Base-by-base conservation (phyloP, 92 coral and sea anemone genomes). In the Micromussa lordhowensis region DNA sequence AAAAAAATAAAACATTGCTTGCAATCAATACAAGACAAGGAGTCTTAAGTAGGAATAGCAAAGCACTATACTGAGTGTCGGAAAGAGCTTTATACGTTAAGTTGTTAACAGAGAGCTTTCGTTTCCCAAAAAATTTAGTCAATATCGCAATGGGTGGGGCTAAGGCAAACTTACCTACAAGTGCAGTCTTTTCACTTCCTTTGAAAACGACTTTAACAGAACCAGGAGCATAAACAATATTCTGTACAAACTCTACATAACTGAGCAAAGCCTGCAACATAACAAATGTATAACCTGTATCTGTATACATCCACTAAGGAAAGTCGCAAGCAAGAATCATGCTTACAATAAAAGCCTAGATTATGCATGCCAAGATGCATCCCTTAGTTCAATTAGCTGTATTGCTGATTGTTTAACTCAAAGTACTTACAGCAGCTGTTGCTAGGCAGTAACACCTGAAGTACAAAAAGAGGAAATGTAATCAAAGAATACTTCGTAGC, bases 121-220 rank as follows among this genome's bases (percentile, higher is more conserved):
- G n/a, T n/a, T n/a, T n/a, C n/a, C n/a, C n/a, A n/a, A n/a, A n/a
- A n/a, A n/a, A n/a, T n/a, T n/a, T n/a, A n/a, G n/a, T n/a, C n/a
- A n/a, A n/a, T n/a, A n/a, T n/a, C n/a, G n/a, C n/a, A n/a, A n/a
- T n/a, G n/a, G n/a, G n/a, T n/a, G n/a, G 18, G 63, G 2, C 17
- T 55, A 6, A 7, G 68, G 1, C 21, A n/a, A 61, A 61, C 85
- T 78, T 86, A 97, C 99, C 99, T 58, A 97, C 91, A 86, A 96
- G 93, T 24, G 98, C 90, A 12, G 99, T 97, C 82, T 96, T 96
- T 79, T 97, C 98, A 79, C 99, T 97, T 84, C 99, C 99, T 90
- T 95, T 97, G 90, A 95, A 97, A 15, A 96, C 93, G 36, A 97
- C 95, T 81, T 94, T 97, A 30, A 97, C 80, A 24, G 99, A 95